Base-by-base conservation (phyloP, 2,113 vertebrate genomes). In the Deroptyus accipitrinus region DNA sequence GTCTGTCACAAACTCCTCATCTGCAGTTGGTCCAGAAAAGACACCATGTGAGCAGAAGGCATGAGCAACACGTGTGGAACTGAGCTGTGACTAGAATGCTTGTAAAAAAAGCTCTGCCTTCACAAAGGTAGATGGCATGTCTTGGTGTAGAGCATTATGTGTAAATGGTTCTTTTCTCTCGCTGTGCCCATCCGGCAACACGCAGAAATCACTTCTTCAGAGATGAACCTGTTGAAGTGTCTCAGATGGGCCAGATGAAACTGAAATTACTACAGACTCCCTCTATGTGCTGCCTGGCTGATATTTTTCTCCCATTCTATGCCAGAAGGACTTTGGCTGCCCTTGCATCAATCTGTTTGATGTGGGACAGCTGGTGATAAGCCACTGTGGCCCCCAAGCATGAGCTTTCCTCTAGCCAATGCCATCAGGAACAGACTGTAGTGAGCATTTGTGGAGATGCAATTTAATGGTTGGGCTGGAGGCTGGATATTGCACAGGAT, bases 251-350 rank as follows among this genome's bases (percentile, higher is more conserved):
- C 76, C 76, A 76, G 51, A 80, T 93, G 83, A 92, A 39, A 27
- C 86, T 92, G 81, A 35, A 92, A 74, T 70, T 90, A 76, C 61
- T 83, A 31, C 42, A 72, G 2, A 42, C 46, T 68, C 41, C 68
- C 44, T 75, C 22, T 84, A 0, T 82, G 80, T 82, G 66, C 77
- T 87, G 77, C 31, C 55, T 91, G 75, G 51, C 44, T 85, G 52
- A 11, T 59, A 27, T 51, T 68, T 89, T 92, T 67, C 54, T 83
- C 55, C 39, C 10, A 44, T 25, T 42, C 68, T 39, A 17, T 78
- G 72, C 78, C 83, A 46, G 70, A 41, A 89, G 73, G 75, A 41
- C 68, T 94, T 89, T 91, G 90, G 77, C 93, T 89, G 68, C 75
- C 74, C 83, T 89, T 70, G 37, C 86, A 49, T 77, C 83, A 67